Base-by-base conservation (phyloP, 2,888 invertebrate genomes). In the Lasioglossum morio region DNA sequence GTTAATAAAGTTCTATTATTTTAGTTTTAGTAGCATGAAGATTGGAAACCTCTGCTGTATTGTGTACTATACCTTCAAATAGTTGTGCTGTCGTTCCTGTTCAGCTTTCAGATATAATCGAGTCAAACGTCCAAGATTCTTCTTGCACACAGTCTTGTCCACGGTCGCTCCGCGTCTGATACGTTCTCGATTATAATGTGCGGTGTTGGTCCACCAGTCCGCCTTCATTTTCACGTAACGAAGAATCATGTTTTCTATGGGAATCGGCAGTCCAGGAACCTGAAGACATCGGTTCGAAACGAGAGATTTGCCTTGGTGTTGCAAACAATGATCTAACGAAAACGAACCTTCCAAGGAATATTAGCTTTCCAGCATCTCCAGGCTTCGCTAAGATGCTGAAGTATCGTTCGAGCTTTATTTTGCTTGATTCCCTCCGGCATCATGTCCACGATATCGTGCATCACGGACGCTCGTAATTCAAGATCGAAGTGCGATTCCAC, bases 371-470 rank as follows among this genome's bases (percentile, higher is more conserved):
- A 99, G 95, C 99, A 99, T 83, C 99, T 96, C 99, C 99, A 99
- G 0, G 99, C 99, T 95, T 99, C 99, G 48, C 99, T 99, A 86
- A 99, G 96, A 96, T 99, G 99, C 94, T 99, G 99, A 92, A 99
- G 96, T 92, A 99, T 99, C 4, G 99, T 99, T 91, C 99, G 97
- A 0, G 99, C 99, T 95, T 99, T 99, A 96, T 99, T 99, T 95
- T 99, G 99, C 94, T 99, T 99, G 95, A 99, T 99, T 89, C 99
- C 99, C 95, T 99, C 99, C 0, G 99, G 99, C 99, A 99, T 99
- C 99, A 99, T 99, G 94, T 99, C 99, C n/a, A 99, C 98, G 90
- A 99, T 99, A 94, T 99, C 99, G 96, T 98, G 97, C 98, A 98
- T 98, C 2, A 98, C 99, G 0, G 99, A 99, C 27, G 99, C 99